Evolutionary conservation across 2,888 invertebrate genomes (phyloP).

Genomic region (Drosophila quinaria): DNA sequence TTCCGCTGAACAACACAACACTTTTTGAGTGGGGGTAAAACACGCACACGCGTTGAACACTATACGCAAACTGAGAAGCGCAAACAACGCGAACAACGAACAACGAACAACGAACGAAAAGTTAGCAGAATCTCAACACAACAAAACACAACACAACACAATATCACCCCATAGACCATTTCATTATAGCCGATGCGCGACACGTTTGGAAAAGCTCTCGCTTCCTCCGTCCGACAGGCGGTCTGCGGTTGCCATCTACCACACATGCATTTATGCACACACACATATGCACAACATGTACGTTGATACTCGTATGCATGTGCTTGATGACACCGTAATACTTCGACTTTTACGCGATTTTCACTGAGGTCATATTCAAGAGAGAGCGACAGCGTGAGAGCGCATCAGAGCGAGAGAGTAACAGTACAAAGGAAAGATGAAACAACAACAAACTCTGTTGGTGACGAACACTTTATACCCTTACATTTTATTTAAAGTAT

Average conservation of each 20-base stretch:
- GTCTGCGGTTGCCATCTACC: conserved; percentile 32
- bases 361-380: conserved; percentile 34
- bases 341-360: conserved; percentile 31
- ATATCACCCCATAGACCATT: conserved; percentile 17
- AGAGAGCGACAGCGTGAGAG: conserved; percentile 4
- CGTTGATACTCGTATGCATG: conserved; percentile 6
- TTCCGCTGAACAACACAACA: conserved; percentile 17
- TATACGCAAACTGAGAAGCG: conserved; percentile 36
- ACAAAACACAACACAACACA: conserved; percentile 17
- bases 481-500: not conserved
- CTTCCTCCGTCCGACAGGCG: conserved; percentile 36
- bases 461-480: conserved; percentile 10
- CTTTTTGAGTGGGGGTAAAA: conserved; percentile 15
- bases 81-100: conserved; percentile 27
- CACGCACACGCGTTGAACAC: conserved; percentile 39
- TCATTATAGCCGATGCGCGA: conserved; percentile 36
- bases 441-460: not conserved
- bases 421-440: conserved; percentile 12
- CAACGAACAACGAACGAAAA: conserved; percentile 2
- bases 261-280: conserved; percentile 9
- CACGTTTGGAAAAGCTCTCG: conserved; percentile 42
- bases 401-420: not conserved
- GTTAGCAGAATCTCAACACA: conserved; percentile 30
- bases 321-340: conserved; percentile 32
- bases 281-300: not conserved